These are phyloP conservation scores for Heliconius hortense DNA, from an alignment of 2,888 invertebrate species.

Conservation along the genomic window DNA sequence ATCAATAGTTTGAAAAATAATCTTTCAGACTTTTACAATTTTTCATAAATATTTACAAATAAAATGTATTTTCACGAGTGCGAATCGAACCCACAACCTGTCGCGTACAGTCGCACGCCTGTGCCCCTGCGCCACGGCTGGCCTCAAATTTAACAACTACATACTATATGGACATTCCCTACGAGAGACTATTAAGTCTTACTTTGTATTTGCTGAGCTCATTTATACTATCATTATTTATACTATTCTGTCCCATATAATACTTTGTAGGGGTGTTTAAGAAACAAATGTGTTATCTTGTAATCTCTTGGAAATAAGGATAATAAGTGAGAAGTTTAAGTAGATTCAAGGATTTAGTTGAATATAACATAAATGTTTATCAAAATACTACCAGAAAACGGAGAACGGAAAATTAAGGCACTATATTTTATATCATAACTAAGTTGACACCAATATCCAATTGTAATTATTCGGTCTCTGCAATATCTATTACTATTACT, in stretches of 20 bases:
- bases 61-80: neutral
- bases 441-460: neutral
- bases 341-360: slow-evolving; percentile 11
- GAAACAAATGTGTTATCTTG: slow-evolving; percentile 36
- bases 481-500: too few relatives aligned
- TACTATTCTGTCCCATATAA: slow-evolving; percentile 28
- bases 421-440: neutral
- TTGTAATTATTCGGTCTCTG: too few relatives aligned
- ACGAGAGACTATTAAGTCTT: slow-evolving; percentile 20
- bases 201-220: slow-evolving; percentile 23
- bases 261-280: slow-evolving; percentile 34
- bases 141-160: slow-evolving; percentile 3
- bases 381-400: neutral
- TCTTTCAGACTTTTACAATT: too few relatives aligned
- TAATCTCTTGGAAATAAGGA: slow-evolving; percentile 34
- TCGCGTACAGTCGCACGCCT: too few relatives aligned
- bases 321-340: slow-evolving; percentile 34
- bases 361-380: neutral
- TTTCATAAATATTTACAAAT: too few relatives aligned
- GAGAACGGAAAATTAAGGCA: neutral
- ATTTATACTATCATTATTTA: slow-evolving; percentile 29
- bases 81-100: neutral
- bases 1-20: too few relatives aligned
- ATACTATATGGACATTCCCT: neutral
- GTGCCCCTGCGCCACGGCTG: neutral